These are phyloP conservation scores for Caenorhabditis sp. DNA, from an alignment of 2,888 invertebrate species.

Conservation along the genomic window DNA sequence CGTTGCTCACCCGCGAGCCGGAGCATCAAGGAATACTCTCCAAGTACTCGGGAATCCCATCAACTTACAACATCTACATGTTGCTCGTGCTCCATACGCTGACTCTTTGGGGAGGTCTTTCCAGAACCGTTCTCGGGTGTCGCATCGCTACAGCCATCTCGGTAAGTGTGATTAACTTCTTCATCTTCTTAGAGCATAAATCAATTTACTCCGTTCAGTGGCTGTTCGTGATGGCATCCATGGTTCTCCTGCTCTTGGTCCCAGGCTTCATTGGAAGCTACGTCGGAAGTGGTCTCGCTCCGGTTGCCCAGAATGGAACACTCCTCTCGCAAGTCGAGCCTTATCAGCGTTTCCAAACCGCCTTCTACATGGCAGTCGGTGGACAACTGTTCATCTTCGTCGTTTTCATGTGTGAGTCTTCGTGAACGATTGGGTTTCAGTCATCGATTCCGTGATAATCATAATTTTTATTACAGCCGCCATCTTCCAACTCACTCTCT, in stretches of 20 bases:
- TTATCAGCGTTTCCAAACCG: conserved; percentile 18
- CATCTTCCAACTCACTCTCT: conserved; percentile 9
- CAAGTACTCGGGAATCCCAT: conserved; percentile 8
- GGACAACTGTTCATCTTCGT: conserved; percentile 18
- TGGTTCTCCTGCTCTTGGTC: not conserved
- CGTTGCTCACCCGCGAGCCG: not conserved
- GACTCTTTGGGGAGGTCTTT: conserved; percentile 18
- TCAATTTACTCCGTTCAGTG: conserved; percentile 38
- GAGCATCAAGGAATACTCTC: not conserved
- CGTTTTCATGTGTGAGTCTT: conserved; percentile 11
- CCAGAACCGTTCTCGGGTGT: conserved; percentile 14
- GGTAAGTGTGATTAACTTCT: too few species aligned
- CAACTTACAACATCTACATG: conserved; percentile 13
- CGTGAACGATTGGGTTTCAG: too few species aligned
- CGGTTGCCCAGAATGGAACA: not conserved
- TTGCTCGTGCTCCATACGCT: conserved; percentile 4
- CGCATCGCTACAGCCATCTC: conserved; percentile 18
- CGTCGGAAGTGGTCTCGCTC: conserved; percentile 3
- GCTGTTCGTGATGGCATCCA: conserved; percentile 9
- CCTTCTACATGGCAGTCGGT: conserved; percentile 21
- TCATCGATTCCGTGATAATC: too few species aligned
- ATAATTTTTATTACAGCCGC: not conserved
- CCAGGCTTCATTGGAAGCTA: conserved; percentile 29
- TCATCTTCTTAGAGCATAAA: too few species aligned
- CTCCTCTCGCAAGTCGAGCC: too few species aligned